Conservation (phyloP, 2,113 vertebrate species). For the Plestiodon gilberti region DNA sequence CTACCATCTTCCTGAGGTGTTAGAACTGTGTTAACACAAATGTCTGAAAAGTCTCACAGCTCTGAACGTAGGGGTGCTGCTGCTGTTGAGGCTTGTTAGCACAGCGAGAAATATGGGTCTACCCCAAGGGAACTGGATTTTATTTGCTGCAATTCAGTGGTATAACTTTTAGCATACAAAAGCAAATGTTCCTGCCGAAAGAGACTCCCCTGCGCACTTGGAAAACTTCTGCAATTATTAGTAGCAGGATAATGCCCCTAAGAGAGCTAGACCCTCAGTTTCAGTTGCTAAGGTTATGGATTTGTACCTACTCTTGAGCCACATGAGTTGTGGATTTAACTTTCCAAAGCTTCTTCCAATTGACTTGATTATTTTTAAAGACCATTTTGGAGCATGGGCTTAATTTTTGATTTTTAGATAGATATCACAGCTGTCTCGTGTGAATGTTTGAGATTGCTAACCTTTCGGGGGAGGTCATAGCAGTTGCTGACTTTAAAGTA, state of each 20-base stretch:
- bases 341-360: conserved; percentile 41
- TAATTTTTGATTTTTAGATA: not conserved
- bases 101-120: not conserved
- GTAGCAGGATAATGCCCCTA: not conserved
- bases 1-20: conserved; percentile 2
- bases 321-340: not conserved
- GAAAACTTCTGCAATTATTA: not conserved
- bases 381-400: conserved; percentile 34
- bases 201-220: not conserved
- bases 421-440: not conserved
- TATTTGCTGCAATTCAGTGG: not conserved
- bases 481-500: not conserved
- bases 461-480: rapidly evolving
- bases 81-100: not conserved
- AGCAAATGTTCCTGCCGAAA: not conserved
- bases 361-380: conserved; percentile 57
- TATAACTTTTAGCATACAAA: not conserved
- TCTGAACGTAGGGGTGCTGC: not conserved
- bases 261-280: conserved; percentile 24
- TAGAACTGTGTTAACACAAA: conserved; percentile 3
- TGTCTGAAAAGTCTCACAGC: not conserved
- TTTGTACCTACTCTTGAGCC: not conserved
- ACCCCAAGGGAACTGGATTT: not conserved
- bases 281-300: not conserved
- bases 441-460: not conserved